Evolutionary conservation across 2,797 vertebrate genomes (phyloP), one percentile per base, ranked within the genome.

Genomic region (Limnodromus scolopaceus): DNA sequence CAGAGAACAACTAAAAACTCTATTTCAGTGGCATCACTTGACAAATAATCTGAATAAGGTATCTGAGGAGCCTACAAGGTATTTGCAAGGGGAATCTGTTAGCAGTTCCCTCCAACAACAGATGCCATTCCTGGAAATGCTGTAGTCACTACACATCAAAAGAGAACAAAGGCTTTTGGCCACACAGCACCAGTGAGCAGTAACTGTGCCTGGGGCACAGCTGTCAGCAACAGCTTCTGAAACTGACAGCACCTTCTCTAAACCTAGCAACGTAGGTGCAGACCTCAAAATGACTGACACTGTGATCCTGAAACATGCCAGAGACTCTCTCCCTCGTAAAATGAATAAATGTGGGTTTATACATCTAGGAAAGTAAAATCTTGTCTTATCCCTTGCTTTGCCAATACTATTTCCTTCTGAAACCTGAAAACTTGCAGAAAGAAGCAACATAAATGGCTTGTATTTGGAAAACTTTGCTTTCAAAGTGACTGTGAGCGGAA

Each of bases 81-180:
- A 30, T 25, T 22, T 38, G 12, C 7, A 18, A 30, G 20, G 34
- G 80, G 25, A 68, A 54, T 0, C 3, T 11, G 9, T n/a, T 30
- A 57, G 39, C 46, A 34, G 27, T 25, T 68, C 18, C 36, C 48
- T 51, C 36, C 48, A 68, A 13, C 27, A 72, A 38, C 32, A 76
- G 58, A 4, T 38, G 10, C 17, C 10, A 2, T 34, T 49, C 53
- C 43, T 64, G 65, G 34, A 89, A 68, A 79, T 5, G 15, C 28
- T 3, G 0, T 18, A 38, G 68, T 12, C 1, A 0, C 18, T 36
- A 16, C 4, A 5, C 1, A 0, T 2, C 11, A 46, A 38, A 63
- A 61, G 16, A 25, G 23, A 78, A 55, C 1, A 70, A 53, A 22
- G 54, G 14, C 10, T 75, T 66, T 48, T 5, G 3, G 34, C 25